These are phyloP conservation scores for Mohoua ochrocephala DNA, from an alignment of 2,113 vertebrate genomes.

Conservation along the genomic window DNA sequence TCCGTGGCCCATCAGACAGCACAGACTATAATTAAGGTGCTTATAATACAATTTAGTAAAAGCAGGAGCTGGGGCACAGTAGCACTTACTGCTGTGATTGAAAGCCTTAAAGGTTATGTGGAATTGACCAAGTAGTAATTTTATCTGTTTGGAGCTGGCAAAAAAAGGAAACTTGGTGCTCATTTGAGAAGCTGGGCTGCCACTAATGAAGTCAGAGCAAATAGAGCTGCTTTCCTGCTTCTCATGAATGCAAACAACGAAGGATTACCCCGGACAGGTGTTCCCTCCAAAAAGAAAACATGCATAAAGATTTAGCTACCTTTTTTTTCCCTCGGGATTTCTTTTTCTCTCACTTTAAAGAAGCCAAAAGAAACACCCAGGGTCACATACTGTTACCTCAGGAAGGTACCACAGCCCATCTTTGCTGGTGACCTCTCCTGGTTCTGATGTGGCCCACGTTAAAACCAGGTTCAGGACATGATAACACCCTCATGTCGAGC, in stretches of 20 bases:
- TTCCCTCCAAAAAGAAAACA: not conserved
- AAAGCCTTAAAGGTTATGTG: constrained; percentile 33
- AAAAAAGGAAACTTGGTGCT: not conserved
- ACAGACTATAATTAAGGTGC: constrained; percentile 45
- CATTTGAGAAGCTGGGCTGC: not conserved
- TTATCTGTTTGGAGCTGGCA: constrained; percentile 3
- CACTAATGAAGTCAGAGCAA: constrained; percentile 28
- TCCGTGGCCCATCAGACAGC: not conserved
- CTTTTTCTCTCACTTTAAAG: not conserved
- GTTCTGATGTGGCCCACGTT: not conserved
- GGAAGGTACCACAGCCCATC: not conserved
- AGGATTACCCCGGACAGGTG: not conserved
- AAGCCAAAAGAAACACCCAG: not conserved
- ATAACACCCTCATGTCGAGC: not conserved
- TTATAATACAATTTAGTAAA: constrained; percentile 40
- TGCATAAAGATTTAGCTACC: not conserved
- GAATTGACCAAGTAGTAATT: constrained; percentile 48
- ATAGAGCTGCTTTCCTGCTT: not conserved
- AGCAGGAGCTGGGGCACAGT: constrained; percentile 13
- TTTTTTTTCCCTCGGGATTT: not conserved
- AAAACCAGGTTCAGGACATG: not conserved
- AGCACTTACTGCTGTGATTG: constrained; percentile 39
- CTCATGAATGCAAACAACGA: not conserved
- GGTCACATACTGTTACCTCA: not conserved
- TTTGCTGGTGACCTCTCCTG: not conserved